Conservation (phyloP, 2,888 invertebrate species). For the Thereva nobilitata region DNA sequence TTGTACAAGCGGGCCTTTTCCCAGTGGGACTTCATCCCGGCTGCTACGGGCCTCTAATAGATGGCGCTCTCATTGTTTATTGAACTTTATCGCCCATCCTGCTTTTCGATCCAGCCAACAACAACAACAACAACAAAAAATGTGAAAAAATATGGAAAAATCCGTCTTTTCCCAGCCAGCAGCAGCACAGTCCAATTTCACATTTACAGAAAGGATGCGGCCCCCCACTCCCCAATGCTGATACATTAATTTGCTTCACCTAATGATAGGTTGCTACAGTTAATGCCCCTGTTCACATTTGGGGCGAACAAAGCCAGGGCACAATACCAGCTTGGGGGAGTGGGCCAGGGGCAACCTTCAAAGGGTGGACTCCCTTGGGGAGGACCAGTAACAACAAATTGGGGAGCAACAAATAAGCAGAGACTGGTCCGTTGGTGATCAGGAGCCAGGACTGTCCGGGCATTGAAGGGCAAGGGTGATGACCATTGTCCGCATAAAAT, state of each 20-base stretch:
- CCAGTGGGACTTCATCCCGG: not conserved
- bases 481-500: conserved; percentile 4
- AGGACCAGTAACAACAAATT: conserved; percentile 39
- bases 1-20: not conserved
- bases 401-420: conserved; percentile 40
- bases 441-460: conserved; percentile 1
- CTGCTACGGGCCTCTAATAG: conserved; percentile 16
- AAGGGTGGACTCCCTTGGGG: conserved; percentile 34
- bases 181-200: no score
- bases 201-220: not conserved
- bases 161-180: no score
- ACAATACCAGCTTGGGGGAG: conserved; percentile 37
- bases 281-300: conserved; percentile 40
- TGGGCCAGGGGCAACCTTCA: conserved; percentile 2
- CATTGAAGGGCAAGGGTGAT: not conserved
- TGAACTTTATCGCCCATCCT: conserved; percentile 29
- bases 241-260: conserved; percentile 42
- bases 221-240: not conserved
- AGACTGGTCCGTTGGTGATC: conserved; percentile 34
- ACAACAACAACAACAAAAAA: not conserved
- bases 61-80: conserved; percentile 39
- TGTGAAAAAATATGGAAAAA: not conserved
- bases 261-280: conserved; percentile 41
- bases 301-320: conserved; percentile 28
- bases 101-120: not conserved